Percentiles rank a stretch among this genome's conserved stretches.
phyloP scores from a whole-genome alignment of 2,888 invertebrate species.

The Entomobrya proxima region DNA sequence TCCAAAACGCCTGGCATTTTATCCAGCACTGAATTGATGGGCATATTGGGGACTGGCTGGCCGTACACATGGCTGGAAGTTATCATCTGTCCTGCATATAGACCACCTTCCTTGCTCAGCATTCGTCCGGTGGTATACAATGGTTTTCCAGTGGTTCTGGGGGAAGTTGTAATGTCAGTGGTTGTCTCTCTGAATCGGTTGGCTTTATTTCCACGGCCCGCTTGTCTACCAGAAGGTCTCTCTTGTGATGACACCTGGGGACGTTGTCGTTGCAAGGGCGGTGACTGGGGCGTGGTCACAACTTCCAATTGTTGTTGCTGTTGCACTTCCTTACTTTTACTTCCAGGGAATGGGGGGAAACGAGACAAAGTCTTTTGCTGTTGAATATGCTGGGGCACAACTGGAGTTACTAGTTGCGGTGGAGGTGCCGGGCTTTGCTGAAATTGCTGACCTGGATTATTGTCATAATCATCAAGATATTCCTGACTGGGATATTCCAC shows the following conservation, averaged over 20 bases:
- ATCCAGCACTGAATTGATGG: slow-evolving; percentile 71
- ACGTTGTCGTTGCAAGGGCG: slow-evolving; percentile 23
- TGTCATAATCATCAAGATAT: slow-evolving; percentile 67
- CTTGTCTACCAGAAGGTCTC: slow-evolving; percentile 11
- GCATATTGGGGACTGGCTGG: slow-evolving; percentile 70
- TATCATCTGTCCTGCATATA: slow-evolving; percentile 73
- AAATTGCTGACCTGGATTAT: background rate
- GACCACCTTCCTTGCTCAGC: slow-evolving; percentile 74
- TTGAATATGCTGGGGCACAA: background rate
- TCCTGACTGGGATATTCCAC: slow-evolving; percentile 65
- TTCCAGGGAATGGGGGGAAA: slow-evolving; percentile 42
- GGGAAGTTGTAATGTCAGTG: slow-evolving; percentile 57
- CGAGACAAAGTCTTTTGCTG: slow-evolving; percentile 19
- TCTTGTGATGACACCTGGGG: slow-evolving; percentile 8
- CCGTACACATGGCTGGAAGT: slow-evolving; percentile 71
- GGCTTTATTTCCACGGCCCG: background rate
- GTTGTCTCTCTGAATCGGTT: slow-evolving; percentile 54
- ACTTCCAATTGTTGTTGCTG: too few species aligned
- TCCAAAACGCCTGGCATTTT: slow-evolving; percentile 65
- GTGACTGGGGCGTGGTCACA: slow-evolving; percentile 27
- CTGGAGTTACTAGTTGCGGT: slow-evolving; percentile 26
- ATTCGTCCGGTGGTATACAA: slow-evolving; percentile 73
- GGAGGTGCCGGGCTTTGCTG: slow-evolving; percentile 46
- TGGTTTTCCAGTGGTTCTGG: slow-evolving; percentile 72
- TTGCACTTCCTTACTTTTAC: slow-evolving; percentile 23